phyloP scores from a whole-genome alignment of 2,888 invertebrate genomes.

The Sericinus montela region DNA sequence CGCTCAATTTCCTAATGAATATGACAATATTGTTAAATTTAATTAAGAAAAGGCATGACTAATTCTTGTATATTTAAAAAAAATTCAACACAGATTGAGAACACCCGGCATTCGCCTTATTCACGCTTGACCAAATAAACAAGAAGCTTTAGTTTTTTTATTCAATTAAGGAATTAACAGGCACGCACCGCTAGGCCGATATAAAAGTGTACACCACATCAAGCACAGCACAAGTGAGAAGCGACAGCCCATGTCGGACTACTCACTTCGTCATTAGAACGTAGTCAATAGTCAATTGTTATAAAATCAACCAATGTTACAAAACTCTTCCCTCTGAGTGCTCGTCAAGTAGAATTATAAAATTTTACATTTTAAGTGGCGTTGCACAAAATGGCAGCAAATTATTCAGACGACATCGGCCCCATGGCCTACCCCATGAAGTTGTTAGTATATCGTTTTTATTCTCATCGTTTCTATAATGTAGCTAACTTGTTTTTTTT shows the following conservation, averaged over 20 bases:
- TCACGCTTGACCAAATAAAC: constrained; percentile 68
- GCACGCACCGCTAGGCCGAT: constrained; percentile 66
- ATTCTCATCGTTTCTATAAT: no score
- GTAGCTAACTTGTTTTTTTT: no score
- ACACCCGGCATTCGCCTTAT: constrained; percentile 44
- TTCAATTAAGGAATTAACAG: constrained; percentile 78
- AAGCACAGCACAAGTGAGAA: constrained; percentile 68
- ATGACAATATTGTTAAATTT: no score
- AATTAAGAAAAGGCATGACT: not conserved
- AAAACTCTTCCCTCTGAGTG: constrained; percentile 21
- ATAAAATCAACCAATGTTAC: constrained; percentile 37
- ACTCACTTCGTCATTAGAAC: constrained; percentile 72
- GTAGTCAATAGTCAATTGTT: constrained; percentile 27
- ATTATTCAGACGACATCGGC: constrained; percentile 58
- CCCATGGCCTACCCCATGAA: constrained; percentile 66
- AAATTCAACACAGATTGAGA: constrained; percentile 56
- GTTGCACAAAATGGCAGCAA: constrained; percentile 62
- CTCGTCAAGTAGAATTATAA: constrained; percentile 24
- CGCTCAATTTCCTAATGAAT: no score
- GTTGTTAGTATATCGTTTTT: constrained; percentile 51
- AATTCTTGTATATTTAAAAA: constrained; percentile 24
- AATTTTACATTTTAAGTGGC: constrained; percentile 47
- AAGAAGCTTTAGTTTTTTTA: constrained; percentile 73
- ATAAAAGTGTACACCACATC: constrained; percentile 50
- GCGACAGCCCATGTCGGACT: constrained; percentile 73